Evolutionary conservation across 2,113 vertebrate species (phyloP), one percentile per base, ranked within the genome.

Genomic region (Heteronetta atricapilla): DNA sequence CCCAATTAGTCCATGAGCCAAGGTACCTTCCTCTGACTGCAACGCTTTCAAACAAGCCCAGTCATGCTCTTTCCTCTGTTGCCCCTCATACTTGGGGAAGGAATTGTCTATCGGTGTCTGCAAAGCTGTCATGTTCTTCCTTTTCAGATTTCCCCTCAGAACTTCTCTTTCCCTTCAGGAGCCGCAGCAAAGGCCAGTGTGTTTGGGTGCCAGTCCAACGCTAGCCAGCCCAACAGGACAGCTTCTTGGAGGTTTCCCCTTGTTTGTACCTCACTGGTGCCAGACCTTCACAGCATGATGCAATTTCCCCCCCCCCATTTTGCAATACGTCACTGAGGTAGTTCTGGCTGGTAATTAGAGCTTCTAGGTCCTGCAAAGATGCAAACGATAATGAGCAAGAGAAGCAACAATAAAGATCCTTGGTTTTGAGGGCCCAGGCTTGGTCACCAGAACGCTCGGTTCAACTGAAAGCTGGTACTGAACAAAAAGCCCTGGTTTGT

Each of bases 1-100:
- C 90, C 91, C 94, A 97, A 97, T 97, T 97, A 97, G 95, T 87
- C 73, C 34, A 10, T 22, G 73, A 94, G 89, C 64, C 90, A 90
- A 93, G 77, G 78, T 56, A 55, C 59, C 91, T 89, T 94, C 70
- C 89, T 91, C 93, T 59, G 79, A 50, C 78, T 90, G 89, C 46
- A 82, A 74, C 5, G 58, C 63, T 95, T 95, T 94, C 91, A 94
- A 95, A 91, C 81, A 92, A 94, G 44, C 59, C 66, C 70, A 87
- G 94, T 48, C 89, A 48, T n/a, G 74, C 79, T 94, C 82, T 79
- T 93, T 76, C 82, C 89, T 91, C 84, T 82, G 28, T 69, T 89
- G 84, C 87, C 82, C 58, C 93, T 95, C 67, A 50, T 70, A 82
- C 46, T 10, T 76, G 84, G 53, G 74, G n/a, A 94, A 94, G 74